Base-by-base conservation (phyloP, 2,888 invertebrate genomes). In the Dryadula phaetusa region DNA sequence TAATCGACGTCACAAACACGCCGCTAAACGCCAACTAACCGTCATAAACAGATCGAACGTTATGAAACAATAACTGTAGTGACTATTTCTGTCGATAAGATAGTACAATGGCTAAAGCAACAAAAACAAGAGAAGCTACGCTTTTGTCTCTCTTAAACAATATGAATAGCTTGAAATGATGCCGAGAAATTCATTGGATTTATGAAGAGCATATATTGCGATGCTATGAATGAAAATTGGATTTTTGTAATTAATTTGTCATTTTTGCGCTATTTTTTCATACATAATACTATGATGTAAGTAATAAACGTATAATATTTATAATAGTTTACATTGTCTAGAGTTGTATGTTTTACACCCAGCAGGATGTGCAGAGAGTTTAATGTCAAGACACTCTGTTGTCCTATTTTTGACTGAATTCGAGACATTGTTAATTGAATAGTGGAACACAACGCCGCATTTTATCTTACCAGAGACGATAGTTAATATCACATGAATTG, bases 61-160 rank as follows among this genome's bases (percentile, higher is more conserved):
- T 40, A 18, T 20, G 52, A 28, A 47, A 73, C 67, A 73, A 68
- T 70, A 66, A 61, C 62, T 18, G 28, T 12, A 32, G 40, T 7
- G 56, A 70, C 64, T 76, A 76, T 74, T 76, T 74, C 74, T 75
- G 79, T 77, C 84, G 86, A 87, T 87, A 84, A 82, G 80, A 79
- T 74, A 65, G 71, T 69, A 88, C 87, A 88, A 88, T 85, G 75
- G 77, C 74, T 72, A 73, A 76, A 75, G 76, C 82, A 83, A 86
- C 86, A 83, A 86, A 87, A 87, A 86, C 84, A 84, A 86, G 78
- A 76, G 72, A 72, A 78, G 77, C 70, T 76, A 78, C 75, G 75
- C 83, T 75, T 82, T 88, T 89, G 89, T 89, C 81, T 80, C 66
- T 66, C 66, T 70, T 73, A 78, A 82, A 89, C 89, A 89, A 88